Evolutionary conservation across 2,113 vertebrate species (phyloP).

Genomic region (Halichoerus grypus): DNA sequence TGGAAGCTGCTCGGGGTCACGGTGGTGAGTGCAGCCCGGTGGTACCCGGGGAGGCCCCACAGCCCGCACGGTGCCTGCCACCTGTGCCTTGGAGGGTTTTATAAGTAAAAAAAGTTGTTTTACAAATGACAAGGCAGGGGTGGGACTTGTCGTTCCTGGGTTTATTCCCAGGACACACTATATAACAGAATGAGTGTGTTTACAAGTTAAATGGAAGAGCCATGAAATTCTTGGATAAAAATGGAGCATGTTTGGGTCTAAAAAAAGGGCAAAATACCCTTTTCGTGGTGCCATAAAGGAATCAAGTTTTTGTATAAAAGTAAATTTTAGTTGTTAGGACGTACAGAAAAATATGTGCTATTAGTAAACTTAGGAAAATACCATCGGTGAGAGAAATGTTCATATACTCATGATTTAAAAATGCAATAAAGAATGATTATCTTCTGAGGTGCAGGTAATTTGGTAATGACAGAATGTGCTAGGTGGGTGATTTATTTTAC

Average conservation of each 20-base stretch:
- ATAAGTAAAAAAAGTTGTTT: constrained; percentile 74
- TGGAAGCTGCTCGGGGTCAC: background rate
- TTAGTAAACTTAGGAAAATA: constrained; percentile 6
- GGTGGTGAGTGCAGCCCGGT: too few relatives aligned
- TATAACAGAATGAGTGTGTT: background rate
- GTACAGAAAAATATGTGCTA: background rate
- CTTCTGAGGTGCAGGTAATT: background rate
- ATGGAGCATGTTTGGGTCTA: background rate
- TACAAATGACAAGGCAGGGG: constrained; percentile 30
- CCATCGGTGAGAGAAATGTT: background rate
- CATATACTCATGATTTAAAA: constrained; percentile 43
- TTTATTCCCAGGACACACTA: constrained; percentile 48
- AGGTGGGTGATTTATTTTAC: constrained; percentile 11
- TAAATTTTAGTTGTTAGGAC: background rate
- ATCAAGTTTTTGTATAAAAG: constrained; percentile 44
- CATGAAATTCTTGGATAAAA: constrained; percentile 12
- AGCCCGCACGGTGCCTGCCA: background rate
- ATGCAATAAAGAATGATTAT: constrained; percentile 1
- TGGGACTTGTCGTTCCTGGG: constrained; percentile 49
- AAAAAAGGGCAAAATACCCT: background rate
- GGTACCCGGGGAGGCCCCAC: constrained; percentile 52
- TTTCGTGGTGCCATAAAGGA: constrained; percentile 60
- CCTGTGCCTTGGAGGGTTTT: constrained; percentile 62
- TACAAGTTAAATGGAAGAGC: constrained; percentile 61
- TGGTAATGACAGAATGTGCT: background rate